Evolutionary conservation across 1,140 invertebrate genomes (phyloP).

Genomic region (Rhyzopertha dominica): DNA sequence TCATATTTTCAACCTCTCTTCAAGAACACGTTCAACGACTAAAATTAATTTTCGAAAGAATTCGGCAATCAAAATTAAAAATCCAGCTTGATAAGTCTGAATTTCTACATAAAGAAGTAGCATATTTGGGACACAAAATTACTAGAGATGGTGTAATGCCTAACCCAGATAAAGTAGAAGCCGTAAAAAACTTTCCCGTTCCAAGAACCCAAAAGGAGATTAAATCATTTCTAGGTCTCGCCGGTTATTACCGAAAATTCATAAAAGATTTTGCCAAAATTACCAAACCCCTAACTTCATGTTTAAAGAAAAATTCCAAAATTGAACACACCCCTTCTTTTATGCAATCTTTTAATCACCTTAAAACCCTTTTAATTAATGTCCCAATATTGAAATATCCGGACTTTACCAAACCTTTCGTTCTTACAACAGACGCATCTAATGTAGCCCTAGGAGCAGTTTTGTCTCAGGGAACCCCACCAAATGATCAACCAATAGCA

Average conservation of each 20-base stretch:
- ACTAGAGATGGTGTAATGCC: conserved; percentile 26
- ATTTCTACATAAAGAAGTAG: too few species aligned
- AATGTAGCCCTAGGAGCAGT: conserved; percentile 33
- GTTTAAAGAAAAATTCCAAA: conserved; percentile 19
- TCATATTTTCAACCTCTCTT: too few species aligned
- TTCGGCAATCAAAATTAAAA: conserved; percentile 26
- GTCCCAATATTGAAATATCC: conserved; percentile 35
- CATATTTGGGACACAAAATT: conserved; percentile 22
- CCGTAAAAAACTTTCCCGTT: conserved; percentile 32
- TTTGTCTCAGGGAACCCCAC: conserved; percentile 28
- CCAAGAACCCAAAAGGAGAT: conserved; percentile 27
- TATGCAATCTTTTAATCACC: conserved; percentile 13
- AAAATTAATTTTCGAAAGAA: too few species aligned
- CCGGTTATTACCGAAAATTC: conserved; percentile 16
- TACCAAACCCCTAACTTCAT: conserved; percentile 17
- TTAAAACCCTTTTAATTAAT: conserved; percentile 19
- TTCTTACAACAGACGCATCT: conserved; percentile 38
- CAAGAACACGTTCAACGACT: too few species aligned
- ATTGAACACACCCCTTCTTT: conserved; percentile 1
- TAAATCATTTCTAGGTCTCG: not conserved
- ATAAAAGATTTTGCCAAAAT: conserved; percentile 20
- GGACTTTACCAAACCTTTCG: conserved; percentile 35
- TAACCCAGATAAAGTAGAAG: conserved; percentile 30
- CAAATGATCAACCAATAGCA: conserved; percentile 25
- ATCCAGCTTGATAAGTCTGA: conserved; percentile 23